Conservation (phyloP, 2,888 invertebrate genomes). For the Pachymerium ferrugineum region DNA sequence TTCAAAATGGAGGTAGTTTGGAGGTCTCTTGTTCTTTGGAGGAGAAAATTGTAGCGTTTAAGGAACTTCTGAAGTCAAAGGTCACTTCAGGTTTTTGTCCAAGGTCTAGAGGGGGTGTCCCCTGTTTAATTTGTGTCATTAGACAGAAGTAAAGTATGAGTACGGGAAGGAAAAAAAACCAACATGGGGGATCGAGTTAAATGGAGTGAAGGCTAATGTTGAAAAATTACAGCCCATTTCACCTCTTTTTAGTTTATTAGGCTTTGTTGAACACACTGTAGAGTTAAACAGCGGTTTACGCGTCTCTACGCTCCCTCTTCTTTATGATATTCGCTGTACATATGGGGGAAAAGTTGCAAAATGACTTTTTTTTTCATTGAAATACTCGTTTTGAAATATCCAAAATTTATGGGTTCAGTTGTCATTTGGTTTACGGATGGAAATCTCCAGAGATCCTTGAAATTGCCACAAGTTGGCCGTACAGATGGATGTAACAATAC, state of each 20-base stretch:
- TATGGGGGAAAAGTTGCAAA: too few relatives aligned
- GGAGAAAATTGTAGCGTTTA: too few relatives aligned
- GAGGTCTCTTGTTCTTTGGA: too few relatives aligned
- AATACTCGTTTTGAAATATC: too few relatives aligned
- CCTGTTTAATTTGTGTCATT: slow-evolving; percentile 1
- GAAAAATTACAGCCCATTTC: slow-evolving; percentile 15
- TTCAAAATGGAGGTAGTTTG: too few relatives aligned
- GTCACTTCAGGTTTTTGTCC: background rate
- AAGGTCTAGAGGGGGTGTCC: background rate
- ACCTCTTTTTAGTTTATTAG: slow-evolving; percentile 6
- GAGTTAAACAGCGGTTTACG: background rate
- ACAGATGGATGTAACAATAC: background rate
- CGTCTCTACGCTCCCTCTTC: background rate
- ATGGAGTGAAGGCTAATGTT: slow-evolving; percentile 5
- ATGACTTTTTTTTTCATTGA: too few relatives aligned
- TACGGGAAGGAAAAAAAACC: background rate
- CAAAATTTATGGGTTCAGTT: too few relatives aligned
- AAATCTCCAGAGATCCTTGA: background rate
- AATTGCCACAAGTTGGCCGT: background rate
- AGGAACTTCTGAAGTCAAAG: too few relatives aligned
- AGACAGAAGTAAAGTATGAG: background rate
- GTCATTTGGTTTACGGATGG: background rate
- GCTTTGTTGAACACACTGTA: slow-evolving; percentile 5
- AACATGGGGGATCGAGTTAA: slow-evolving; percentile 5
- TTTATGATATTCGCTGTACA: background rate